phyloP scores from a whole-genome alignment of 2,797 vertebrate genomes.

The Sebastes aleutianus region DNA sequence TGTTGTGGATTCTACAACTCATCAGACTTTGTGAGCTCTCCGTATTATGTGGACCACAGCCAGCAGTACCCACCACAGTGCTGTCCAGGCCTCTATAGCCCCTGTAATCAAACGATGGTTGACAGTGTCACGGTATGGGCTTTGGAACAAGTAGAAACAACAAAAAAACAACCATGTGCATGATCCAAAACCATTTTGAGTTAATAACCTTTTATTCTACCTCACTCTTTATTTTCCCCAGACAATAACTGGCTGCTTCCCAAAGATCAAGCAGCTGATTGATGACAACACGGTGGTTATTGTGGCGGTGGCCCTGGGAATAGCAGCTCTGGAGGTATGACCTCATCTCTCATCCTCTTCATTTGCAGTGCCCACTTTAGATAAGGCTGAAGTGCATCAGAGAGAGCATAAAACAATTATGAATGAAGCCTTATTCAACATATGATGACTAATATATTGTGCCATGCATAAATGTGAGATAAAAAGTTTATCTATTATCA shows the following conservation, averaged over 20 bases:
- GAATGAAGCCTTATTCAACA: background rate
- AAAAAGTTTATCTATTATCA: background rate
- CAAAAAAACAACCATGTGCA: background rate
- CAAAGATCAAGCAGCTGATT: slow-evolving; percentile 68
- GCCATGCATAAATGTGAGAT: background rate
- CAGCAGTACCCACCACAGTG: slow-evolving; percentile 67
- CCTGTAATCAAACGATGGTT: background rate
- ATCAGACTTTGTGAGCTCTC: slow-evolving; percentile 76
- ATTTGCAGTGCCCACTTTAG: background rate
- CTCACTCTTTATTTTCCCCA: slow-evolving; percentile 7
- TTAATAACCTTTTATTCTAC: fast-evolving
- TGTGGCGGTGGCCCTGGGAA: slow-evolving; percentile 80
- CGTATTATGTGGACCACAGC: background rate
- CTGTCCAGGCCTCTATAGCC: background rate
- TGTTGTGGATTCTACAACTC: slow-evolving; percentile 83
- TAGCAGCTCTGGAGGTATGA: slow-evolving; percentile 84
- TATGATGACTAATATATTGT: background rate
- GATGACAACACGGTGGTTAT: slow-evolving; percentile 73
- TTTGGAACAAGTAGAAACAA: background rate
- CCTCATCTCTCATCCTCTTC: background rate
- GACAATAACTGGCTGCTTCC: slow-evolving; percentile 75
- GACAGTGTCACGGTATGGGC: slow-evolving; percentile 14
- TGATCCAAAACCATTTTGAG: background rate
- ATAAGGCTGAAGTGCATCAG: background rate
- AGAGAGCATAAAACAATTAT: background rate